Evolutionary conservation across 2,888 invertebrate species (phyloP), one percentile per base, ranked within the genome.

Genomic region (Athalia rosae): DNA sequence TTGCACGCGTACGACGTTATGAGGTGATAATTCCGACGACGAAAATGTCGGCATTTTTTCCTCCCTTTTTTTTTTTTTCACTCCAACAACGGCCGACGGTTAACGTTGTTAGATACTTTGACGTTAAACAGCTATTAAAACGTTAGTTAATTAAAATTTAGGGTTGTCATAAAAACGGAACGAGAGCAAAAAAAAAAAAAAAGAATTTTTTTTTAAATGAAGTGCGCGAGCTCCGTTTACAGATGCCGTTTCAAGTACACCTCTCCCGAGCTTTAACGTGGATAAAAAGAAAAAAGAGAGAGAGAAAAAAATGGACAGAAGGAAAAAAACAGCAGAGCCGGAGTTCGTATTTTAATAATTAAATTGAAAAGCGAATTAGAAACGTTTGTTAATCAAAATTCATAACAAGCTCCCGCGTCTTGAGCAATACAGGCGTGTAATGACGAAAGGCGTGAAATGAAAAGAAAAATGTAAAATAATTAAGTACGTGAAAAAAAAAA

Each of bases 141-240:
- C 74, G 74, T 61, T 74, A 48, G 74, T 74, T 74, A 74, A 74
- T 74, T 74, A 61, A 74, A 74, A 74, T 74, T 59, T 74, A 74
- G n/a, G 74, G 47, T 74, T 50, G 62, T 74, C 61, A 13, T 62
- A 50, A 74, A 50, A 45, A 8, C n/a, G 13, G 5, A 61, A 15
- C 61, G 61, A 7, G 8, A 13, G 61, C 11, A 8, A 15, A 66
- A 6, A 47, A 45, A 64, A 47, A 66, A 58, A 67, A 50, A 48
- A 67, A 50, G 53, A n/a, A n/a, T n/a, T 0, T 28, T 1, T 28
- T 28, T 28, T 28, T 28, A 1, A 28, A 28, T 28, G 28, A 28
- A 28, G 28, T 28, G 28, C 53, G n/a, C 53, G 53, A 53, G 53
- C 53, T 28, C 41, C 71, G 71, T 58, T 71, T 58, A 71, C 71